Percentiles rank a stretch among this genome's conserved stretches.
These are phyloP conservation scores for Montipora sp. DNA, from an alignment of 64 coral and sea anemone species.

Conservation along the genomic window DNA sequence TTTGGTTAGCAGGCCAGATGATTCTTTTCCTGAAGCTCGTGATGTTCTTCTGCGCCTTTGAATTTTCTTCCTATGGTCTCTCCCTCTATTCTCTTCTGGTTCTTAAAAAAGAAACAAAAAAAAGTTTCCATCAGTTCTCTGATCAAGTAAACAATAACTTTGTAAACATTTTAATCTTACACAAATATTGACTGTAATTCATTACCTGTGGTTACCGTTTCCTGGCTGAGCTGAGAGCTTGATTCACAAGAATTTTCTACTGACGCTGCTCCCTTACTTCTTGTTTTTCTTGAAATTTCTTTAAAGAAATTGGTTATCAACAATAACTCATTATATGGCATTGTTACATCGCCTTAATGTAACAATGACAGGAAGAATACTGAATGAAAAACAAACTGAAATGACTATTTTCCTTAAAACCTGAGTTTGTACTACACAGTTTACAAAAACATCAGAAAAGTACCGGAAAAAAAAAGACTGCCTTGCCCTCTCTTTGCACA, in stretches of 20 bases:
- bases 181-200: neutral
- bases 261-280: neutral
- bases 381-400: no score
- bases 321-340: neutral
- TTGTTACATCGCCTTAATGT: neutral
- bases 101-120: neutral
- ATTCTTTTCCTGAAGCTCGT: conserved; percentile 21
- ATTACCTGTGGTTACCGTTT: conserved; percentile 71
- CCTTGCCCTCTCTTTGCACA: no score
- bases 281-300: conserved; percentile 9
- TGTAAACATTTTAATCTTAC: no score
- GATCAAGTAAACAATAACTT: no score
- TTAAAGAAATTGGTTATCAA: neutral
- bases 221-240: conserved; percentile 80
- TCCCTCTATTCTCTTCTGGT: conserved; percentile 41
- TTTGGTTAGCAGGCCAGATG: conserved; percentile 56
- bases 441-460: no score
- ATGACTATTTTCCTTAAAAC: no score
- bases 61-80: conserved; percentile 5
- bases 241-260: conserved; percentile 73
- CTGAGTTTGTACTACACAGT: no score
- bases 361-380: neutral
- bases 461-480: no score
- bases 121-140: no score
- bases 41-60: conserved; percentile 21